Percentiles rank a stretch among this genome's conserved stretches.
Evolutionary conservation across 2,113 vertebrate species (phyloP).

Genomic region (Athene cunicularia): DNA sequence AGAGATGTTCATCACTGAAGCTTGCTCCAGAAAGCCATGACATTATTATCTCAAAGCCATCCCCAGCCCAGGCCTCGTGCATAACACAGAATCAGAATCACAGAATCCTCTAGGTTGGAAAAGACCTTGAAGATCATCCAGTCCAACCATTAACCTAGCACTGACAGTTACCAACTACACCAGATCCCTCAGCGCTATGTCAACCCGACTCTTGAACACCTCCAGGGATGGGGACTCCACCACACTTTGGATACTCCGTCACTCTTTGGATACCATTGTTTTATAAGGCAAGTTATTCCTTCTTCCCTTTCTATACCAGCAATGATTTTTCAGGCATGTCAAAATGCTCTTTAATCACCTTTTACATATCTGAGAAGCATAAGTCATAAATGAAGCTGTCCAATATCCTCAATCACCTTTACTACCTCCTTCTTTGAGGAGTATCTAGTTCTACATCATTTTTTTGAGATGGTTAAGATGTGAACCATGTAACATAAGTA

Average conservation of each 20-base stretch:
- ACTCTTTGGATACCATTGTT: background rate
- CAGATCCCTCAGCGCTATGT: too few relatives aligned
- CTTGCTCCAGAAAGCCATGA: background rate
- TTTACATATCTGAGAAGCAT: background rate
- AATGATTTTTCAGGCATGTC: background rate
- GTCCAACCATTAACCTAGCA: too few relatives aligned
- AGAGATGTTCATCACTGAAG: background rate
- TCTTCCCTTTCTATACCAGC: background rate
- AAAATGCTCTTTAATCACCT: background rate
- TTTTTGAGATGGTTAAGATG: background rate
- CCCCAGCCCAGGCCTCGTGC: fast-evolving
- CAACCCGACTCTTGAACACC: too few relatives aligned
- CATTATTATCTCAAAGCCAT: background rate
- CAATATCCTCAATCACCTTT: background rate
- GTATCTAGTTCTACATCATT: background rate
- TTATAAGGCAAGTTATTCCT: background rate
- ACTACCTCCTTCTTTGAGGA: background rate
- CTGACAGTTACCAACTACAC: too few relatives aligned
- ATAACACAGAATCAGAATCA: too few relatives aligned
- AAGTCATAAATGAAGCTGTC: background rate
- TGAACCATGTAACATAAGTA: background rate
- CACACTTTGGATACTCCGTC: background rate
- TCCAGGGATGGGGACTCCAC: too few relatives aligned
- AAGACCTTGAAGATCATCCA: too few relatives aligned
- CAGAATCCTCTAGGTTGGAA: too few relatives aligned